Evolutionary conservation across 1,140 invertebrate species (phyloP).

Genomic region (Thaumatotibia leucotreta): DNA sequence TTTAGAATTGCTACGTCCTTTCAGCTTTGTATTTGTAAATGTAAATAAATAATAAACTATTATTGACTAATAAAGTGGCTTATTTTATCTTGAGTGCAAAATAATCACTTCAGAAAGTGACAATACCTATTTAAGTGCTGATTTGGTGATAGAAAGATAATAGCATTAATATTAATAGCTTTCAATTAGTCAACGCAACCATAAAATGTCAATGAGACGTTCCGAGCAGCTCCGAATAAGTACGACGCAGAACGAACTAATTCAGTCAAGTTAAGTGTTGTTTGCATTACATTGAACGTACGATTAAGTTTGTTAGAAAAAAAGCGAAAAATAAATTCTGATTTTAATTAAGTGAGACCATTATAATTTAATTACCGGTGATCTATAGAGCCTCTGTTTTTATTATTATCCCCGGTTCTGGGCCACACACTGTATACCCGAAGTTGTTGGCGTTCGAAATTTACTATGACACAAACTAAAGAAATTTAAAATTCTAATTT

Average conservation of each 20-base stretch:
- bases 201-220: not conserved
- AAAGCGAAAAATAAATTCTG: not conserved
- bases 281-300: not conserved
- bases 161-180: too few species aligned
- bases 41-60: not conserved
- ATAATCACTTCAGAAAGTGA: too few species aligned
- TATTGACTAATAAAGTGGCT: too few species aligned
- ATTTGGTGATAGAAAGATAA: not conserved
- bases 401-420: not conserved
- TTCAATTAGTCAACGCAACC: not conserved
- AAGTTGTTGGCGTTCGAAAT: too few species aligned
- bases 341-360: not conserved
- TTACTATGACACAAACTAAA: too few species aligned
- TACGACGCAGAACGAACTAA: not conserved
- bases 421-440: not conserved
- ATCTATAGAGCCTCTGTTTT: not conserved
- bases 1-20: not conserved
- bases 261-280: not conserved
- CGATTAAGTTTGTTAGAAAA: not conserved
- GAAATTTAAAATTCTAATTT: too few species aligned
- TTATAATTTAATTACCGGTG: too few species aligned
- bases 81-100: too few species aligned
- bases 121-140: not conserved
- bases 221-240: not conserved
- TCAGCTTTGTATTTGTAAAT: not conserved